phyloP scores from a whole-genome alignment of 2,797 vertebrate genomes.

The Rhadinocentrus ornatus region DNA sequence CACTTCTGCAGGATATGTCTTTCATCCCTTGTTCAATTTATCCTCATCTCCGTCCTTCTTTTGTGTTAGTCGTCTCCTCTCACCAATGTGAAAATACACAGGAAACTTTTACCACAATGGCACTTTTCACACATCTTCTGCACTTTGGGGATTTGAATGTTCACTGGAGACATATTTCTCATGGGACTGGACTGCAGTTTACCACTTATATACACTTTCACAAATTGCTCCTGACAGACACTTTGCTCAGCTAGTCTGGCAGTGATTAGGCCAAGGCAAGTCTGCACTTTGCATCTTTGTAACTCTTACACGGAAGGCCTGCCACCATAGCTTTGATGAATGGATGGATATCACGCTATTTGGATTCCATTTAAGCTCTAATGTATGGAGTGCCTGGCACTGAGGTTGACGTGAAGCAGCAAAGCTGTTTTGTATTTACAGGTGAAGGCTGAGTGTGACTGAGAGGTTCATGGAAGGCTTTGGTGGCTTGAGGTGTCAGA shows the following conservation, averaged over 20 bases:
- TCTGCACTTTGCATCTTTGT: constrained; percentile 58
- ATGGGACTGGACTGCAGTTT: constrained; percentile 29
- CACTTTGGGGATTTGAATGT: constrained; percentile 51
- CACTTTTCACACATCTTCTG: constrained; percentile 67
- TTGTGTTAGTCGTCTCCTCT: constrained; percentile 69
- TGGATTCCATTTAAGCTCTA: constrained; percentile 51
- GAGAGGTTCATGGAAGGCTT: constrained; percentile 47
- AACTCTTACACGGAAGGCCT: constrained; percentile 56
- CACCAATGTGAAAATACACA: constrained; percentile 67
- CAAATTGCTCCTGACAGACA: constrained; percentile 56
- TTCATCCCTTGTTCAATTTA: constrained; percentile 72
- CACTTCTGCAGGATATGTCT: constrained; percentile 73
- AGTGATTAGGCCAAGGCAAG: constrained; percentile 51
- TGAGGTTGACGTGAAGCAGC: constrained; percentile 52
- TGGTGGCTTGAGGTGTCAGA: constrained; percentile 61
- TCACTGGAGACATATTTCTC: constrained; percentile 29
- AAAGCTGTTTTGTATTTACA: constrained; percentile 74
- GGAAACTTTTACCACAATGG: constrained; percentile 70
- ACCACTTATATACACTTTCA: constrained; percentile 40
- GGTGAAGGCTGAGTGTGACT: constrained; percentile 46
- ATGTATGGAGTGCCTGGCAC: constrained; percentile 67
- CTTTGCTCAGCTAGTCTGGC: constrained; percentile 39
- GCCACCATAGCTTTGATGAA: constrained; percentile 65
- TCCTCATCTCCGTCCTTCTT: constrained; percentile 74
- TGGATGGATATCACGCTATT: constrained; percentile 48